Base-by-base conservation (phyloP, 2,797 vertebrate species). In the Chloroceryle inda region DNA sequence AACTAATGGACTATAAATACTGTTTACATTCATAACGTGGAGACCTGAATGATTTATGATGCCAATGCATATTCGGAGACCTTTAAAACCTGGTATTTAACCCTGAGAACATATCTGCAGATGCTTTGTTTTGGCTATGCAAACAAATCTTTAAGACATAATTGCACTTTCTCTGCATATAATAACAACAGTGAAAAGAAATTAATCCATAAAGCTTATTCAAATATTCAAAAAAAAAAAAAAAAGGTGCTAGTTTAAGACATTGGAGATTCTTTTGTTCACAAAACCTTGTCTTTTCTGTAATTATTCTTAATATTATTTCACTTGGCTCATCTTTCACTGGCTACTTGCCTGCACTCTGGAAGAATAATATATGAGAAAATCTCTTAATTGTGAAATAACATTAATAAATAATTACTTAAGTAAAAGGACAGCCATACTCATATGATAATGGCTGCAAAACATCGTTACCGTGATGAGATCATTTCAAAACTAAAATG, bases 241-340 rank as follows among this genome's bases (percentile, higher is more conserved):
- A 92, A 85, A 92, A 93, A 96, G 86, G 95, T 92, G 94, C 91
- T 86, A 40, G 62, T 91, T 97, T 97, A 97, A 97, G 97, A 97
- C 97, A 78, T 92, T 42, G 74, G 78, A 91, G 93, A 66, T 72
- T 79, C 38, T 92, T 71, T 90, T 95, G 89, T 95, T 96, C 85
- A 94, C 67, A 89, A 94, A 94, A 75, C 67, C 35, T 81, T 92
- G 33, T 33, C 19, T 55, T 79, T 82, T 71, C 42, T 1, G 50
- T 91, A 93, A 68, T 96, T 91, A 82, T 85, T 88, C 73, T 72
- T 66, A 88, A 74, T 50, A 58, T 85, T 93, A 88, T 86, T 95
- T 92, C 88, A 84, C 87, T 71, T 95, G 83, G 92, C 91, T 97
- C 89, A 75, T 92, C 78, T 88, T 85, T 79, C 80, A n/a, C 47